Percentiles rank a stretch among this genome's conserved stretches.
These are phyloP conservation scores for Heliothis peltigera DNA, from an alignment of 2,888 invertebrate genomes.

Conservation along the genomic window DNA sequence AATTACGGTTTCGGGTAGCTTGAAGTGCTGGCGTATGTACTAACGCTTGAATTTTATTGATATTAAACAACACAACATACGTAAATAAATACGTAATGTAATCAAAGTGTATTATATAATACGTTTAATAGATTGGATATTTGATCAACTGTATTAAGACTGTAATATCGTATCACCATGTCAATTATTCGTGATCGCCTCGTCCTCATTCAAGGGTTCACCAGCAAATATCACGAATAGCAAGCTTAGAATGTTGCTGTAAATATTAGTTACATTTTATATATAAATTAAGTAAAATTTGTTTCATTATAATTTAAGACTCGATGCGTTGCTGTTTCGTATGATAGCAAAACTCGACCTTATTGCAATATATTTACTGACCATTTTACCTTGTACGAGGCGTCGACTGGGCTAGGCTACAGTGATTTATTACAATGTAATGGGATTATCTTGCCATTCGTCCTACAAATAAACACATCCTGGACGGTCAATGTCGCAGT, in stretches of 20 bases:
- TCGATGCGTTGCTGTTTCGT: slow-evolving; percentile 61
- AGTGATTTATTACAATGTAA: slow-evolving; percentile 32
- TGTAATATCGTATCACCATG: too few species aligned
- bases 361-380: not conserved
- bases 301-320: slow-evolving; percentile 69
- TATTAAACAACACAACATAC: too few species aligned
- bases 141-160: too few species aligned
- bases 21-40: too few species aligned
- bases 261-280: slow-evolving; percentile 60
- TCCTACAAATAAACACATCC: slow-evolving; percentile 22
- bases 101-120: too few species aligned
- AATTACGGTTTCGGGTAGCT: too few species aligned
- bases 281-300: slow-evolving; percentile 54
- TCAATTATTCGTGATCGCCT: not conserved
- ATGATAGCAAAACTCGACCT: not conserved
- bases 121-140: too few species aligned
- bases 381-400: slow-evolving; percentile 4
- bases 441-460: slow-evolving; percentile 34
- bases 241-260: slow-evolving; percentile 60
- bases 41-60: too few species aligned
- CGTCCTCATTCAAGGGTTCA: slow-evolving; percentile 9
- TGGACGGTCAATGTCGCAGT: slow-evolving; percentile 13
- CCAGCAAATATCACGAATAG: slow-evolving; percentile 31
- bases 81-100: too few species aligned
- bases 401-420: not conserved